A percentile compares a stretch with the other conserved stretches of the same genome.
Evolutionary conservation across 2,888 invertebrate genomes (phyloP).

Genomic region (Troilus luridus): DNA sequence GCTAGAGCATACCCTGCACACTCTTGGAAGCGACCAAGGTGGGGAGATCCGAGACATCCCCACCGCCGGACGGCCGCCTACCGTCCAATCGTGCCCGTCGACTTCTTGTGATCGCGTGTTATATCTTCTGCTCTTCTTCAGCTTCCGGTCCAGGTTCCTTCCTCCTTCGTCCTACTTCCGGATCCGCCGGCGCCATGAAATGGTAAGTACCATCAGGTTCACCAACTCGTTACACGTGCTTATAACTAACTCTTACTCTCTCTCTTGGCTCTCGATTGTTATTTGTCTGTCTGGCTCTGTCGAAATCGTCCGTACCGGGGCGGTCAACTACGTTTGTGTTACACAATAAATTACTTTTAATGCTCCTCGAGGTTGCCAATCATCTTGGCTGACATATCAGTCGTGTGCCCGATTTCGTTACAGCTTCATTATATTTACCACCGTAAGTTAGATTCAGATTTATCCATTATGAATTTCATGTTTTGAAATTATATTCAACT

Average conservation of each 20-base stretch:
- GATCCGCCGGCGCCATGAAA: background rate
- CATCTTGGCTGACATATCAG: background rate
- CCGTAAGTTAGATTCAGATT: background rate
- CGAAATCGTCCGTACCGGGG: background rate
- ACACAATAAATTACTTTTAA: conserved; percentile 39
- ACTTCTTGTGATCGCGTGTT: conserved; percentile 25
- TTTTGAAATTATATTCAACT: background rate
- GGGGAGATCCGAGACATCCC: background rate
- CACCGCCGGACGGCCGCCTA: background rate
- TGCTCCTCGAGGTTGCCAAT: background rate
- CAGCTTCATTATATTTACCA: background rate
- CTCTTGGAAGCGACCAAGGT: background rate
- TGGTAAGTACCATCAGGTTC: background rate
- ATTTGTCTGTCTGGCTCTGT: background rate
- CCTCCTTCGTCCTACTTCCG: background rate
- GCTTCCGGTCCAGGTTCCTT: background rate
- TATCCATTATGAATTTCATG: background rate
- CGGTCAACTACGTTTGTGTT: background rate
- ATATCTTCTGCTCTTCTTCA: background rate
- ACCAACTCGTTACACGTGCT: background rate
- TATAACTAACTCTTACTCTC: rapidly evolving
- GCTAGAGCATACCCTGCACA: no score
- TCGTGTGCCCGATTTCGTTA: background rate
- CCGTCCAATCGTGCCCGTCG: background rate
- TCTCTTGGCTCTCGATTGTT: background rate